A percentile compares a stretch with the other conserved stretches of the same genome.
phyloP scores from a whole-genome alignment of 2,113 vertebrate genomes.

The Mastomys natalensis region DNA sequence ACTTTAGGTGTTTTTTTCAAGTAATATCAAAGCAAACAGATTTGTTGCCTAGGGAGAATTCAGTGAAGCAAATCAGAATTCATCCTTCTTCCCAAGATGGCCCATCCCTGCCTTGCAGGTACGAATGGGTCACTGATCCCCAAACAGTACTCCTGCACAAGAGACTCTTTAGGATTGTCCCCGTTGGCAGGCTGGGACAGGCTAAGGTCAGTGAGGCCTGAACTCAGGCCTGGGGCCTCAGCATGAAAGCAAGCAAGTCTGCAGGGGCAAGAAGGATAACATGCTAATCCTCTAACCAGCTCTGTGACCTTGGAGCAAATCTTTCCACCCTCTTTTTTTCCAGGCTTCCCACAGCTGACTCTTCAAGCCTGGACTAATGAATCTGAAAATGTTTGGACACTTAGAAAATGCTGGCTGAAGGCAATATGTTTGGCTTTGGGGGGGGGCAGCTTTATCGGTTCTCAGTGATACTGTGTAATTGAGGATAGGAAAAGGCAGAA shows the following conservation, averaged over 20 bases:
- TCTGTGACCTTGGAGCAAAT: slow-evolving; percentile 41
- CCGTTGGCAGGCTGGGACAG: background rate
- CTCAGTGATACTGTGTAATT: slow-evolving; percentile 12
- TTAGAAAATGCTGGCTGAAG: background rate
- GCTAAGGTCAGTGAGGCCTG: background rate
- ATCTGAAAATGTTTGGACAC: slow-evolving; percentile 43
- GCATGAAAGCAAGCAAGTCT: slow-evolving; percentile 24
- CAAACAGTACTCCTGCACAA: background rate
- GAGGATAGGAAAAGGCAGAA: slow-evolving; percentile 69
- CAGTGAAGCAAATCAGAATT: slow-evolving; percentile 60
- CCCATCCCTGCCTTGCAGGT: background rate
- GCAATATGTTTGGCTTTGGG: background rate
- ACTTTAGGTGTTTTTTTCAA: slow-evolving; percentile 1
- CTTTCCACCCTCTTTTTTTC: slow-evolving; percentile 33
- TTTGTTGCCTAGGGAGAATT: slow-evolving; percentile 50
- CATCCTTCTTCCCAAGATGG: slow-evolving; percentile 31
- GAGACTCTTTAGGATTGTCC: background rate
- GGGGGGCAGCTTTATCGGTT: slow-evolving; percentile 47
- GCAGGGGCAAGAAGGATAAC: background rate
- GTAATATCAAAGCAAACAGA: slow-evolving; percentile 37
- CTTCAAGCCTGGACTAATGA: slow-evolving; percentile 1
- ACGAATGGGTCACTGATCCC: background rate
- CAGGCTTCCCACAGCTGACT: background rate
- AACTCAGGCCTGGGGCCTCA: background rate
- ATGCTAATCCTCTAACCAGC: slow-evolving; percentile 13